Base-by-base conservation (phyloP, 2,113 vertebrate genomes). In the Pollachius pollachius region DNA sequence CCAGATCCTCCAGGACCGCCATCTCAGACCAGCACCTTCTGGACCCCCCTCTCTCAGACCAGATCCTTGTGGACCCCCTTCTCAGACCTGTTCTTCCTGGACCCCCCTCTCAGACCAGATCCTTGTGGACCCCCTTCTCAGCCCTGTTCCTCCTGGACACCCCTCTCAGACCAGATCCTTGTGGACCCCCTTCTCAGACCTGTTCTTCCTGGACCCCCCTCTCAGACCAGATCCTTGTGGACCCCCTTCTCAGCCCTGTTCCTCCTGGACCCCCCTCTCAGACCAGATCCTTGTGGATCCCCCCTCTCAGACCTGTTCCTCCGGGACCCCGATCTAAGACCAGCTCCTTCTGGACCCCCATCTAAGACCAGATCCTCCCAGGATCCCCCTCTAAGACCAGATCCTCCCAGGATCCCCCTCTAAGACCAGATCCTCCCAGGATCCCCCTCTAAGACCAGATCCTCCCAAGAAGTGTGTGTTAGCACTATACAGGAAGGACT, bases 371-470 rank as follows among this genome's bases (percentile, higher is more conserved):
- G 54, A 57, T 16, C 54, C 54, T 17, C 1, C 23, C 23, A 15
- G 23, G 23, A 23, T 23, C 23, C 23, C 23, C 96, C 5, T 96
- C 97, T 78, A 95, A 94, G 73, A 90, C 94, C 6, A 94, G 93
- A 89, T 90, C 82, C 1, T 15, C 54, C 15, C 1, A 92, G 11
- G 37, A 41, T 7, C 9, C 37, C 37, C 5, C 37, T 11, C 85
- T 52, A 12, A 52, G 48, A n/a, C 48, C 48, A 12, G 48, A 52
- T 11, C 52, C 52, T 52, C 52, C 52, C 9, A 52, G 27, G 27
- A 27, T n/a, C n/a, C 34, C 34, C 34, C 34, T 37, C 7, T 37
- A 37, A 37, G 7, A 37, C 34, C n/a, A n/a, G n/a, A n/a, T n/a
- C n/a, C n/a, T n/a, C 21, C 21, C 21, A 23, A 2, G 21, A 34